phyloP scores from a whole-genome alignment of 2,888 invertebrate species.

The Bedellia somnulentella region DNA sequence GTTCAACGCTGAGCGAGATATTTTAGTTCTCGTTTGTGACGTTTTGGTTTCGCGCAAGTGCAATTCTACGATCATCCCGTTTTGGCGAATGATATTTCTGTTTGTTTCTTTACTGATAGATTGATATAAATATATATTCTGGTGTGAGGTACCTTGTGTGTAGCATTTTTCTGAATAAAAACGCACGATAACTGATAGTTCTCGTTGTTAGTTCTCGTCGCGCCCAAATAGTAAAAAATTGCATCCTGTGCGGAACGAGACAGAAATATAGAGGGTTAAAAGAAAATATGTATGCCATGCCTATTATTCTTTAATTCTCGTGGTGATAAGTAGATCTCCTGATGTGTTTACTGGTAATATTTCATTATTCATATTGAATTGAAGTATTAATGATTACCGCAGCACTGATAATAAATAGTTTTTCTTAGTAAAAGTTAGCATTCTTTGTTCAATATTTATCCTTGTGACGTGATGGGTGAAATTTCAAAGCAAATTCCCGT shows the following conservation, averaged over 20 bases:
- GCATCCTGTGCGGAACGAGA: constrained; percentile 5
- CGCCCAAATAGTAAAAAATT: constrained; percentile 7
- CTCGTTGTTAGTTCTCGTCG: no score
- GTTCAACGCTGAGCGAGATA: background rate
- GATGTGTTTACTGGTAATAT: background rate
- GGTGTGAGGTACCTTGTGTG: constrained; percentile 2
- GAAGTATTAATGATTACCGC: no score
- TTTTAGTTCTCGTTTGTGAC: constrained; percentile 4
- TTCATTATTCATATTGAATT: no score
- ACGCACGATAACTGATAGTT: constrained; percentile 4
- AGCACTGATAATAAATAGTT: no score
- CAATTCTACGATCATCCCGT: constrained; percentile 5
- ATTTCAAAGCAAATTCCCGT: no score
- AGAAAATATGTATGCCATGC: no score
- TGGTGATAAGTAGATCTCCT: constrained; percentile 3
- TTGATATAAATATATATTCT: constrained; percentile 3
- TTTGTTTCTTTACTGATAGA: constrained; percentile 5
- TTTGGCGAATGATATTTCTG: constrained; percentile 6
- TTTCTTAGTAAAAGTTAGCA: no score
- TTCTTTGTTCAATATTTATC: no score
- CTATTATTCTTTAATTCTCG: no score
- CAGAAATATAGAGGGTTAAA: no score
- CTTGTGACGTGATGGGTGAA: no score
- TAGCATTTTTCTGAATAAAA: constrained; percentile 5
- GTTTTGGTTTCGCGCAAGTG: constrained; percentile 4